Conservation (phyloP, 2,888 invertebrate genomes). For the Rhodophaea formosa region DNA sequence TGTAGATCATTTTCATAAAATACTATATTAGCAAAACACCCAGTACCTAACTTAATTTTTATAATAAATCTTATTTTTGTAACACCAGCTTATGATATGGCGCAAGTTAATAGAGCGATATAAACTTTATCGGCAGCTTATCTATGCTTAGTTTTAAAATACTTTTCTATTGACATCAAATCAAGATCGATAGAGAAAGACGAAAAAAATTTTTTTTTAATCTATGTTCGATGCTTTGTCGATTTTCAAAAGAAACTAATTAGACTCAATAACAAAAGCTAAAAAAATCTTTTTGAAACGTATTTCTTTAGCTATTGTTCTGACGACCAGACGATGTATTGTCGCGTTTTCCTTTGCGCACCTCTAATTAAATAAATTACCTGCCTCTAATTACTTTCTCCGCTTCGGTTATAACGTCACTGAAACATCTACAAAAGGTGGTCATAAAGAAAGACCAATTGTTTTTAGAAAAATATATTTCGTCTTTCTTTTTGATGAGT, state of each 20-base stretch:
- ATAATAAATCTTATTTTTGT: no score
- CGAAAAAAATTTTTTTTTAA: no score
- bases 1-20: no score
- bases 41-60: no score
- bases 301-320: background rate
- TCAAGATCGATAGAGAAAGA: no score
- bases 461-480: background rate
- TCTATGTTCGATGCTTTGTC: background rate
- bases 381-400: conserved; percentile 25
- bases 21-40: no score
- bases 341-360: conserved; percentile 26
- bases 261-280: background rate
- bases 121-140: no score
- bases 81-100: no score
- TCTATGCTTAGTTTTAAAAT: no score
- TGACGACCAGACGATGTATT: conserved; percentile 20
- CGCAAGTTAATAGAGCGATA: no score
- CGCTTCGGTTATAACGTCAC: conserved; percentile 25
- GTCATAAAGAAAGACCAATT: background rate
- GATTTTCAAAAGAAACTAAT: background rate
- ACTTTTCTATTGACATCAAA: no score
- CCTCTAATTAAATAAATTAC: conserved; percentile 30
- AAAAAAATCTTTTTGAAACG: background rate
- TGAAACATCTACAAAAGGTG: background rate
- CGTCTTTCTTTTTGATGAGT: background rate